Evolutionary conservation across 1,140 invertebrate species (phyloP), one percentile per base, ranked within the genome.

Genomic region (Chymomyza costata): DNA sequence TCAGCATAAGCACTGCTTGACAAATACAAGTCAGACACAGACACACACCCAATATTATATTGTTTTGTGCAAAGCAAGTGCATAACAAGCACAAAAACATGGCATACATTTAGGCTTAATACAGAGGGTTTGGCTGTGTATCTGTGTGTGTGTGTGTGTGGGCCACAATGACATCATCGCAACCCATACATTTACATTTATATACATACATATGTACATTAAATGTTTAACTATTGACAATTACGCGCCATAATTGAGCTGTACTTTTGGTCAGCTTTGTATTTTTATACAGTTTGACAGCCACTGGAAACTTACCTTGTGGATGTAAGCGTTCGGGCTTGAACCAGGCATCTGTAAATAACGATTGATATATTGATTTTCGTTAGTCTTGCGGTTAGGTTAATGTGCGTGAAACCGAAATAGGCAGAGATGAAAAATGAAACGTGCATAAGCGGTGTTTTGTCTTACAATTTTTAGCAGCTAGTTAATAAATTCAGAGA

Each of bases 341-440:
- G 89, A 95, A 94, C 93, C 93, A 95, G 88, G 93, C 91, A 90
- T 94, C 93, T 94, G 92, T 78, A 93, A 93, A 89, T 87, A 89
- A 89, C 57, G 62, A 82, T 82, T 69, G 56, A 71, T 78, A 82
- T 82, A 82, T 82, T 82, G 74, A 81, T 81, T 83, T 83, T 80
- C 69, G 74, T 83, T 83, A 80, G 66, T 74, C 64, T 51, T 59
- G 71, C 73, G 40, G 69, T 78, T 66, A 67, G 56, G 65, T 55
- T 54, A 35, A 47, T 61, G 48, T 56, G 61, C 62, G 66, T 60
- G 56, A 60, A 45, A 50, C 17, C 59, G 40, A 47, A 19, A 60
- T 35, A 54, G 21, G 44, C 17, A 56, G 21, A 41, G 13, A 44
- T 35, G 8, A 19, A 50, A 21, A 30, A n/a, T 25, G 18, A 17